Conservation (phyloP, 2,797 vertebrate genomes). For the Euphonia xanthogaster region DNA sequence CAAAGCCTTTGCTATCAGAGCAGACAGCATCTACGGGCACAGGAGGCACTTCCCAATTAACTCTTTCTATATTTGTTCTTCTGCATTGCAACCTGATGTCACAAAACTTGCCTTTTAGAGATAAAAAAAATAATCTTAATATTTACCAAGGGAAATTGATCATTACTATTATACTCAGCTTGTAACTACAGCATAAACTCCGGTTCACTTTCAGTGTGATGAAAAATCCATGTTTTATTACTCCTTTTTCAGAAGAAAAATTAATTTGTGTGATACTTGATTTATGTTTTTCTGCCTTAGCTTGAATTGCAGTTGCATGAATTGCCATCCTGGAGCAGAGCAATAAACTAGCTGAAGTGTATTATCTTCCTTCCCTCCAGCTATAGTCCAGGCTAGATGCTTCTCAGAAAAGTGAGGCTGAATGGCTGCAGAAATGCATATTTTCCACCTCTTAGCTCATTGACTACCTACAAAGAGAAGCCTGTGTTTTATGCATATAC, state of each 20-base stretch:
- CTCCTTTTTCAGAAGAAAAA: neutral
- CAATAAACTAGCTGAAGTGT: neutral
- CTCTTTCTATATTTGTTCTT: neutral
- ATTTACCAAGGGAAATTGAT: neutral
- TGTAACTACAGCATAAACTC: neutral
- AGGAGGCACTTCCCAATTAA: neutral
- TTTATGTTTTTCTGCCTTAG: neutral
- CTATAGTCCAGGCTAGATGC: neutral
- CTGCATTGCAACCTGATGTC: neutral
- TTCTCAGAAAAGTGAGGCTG: neutral
- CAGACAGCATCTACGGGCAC: neutral
- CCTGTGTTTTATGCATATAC: neutral
- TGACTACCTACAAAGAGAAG: neutral
- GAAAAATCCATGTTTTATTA: neutral
- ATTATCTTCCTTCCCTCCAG: neutral
- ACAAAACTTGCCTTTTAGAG: neutral
- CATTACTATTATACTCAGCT: neutral
- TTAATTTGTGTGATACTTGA: neutral
- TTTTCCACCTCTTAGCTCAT: neutral
- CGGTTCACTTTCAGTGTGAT: neutral
- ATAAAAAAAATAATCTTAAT: neutral
- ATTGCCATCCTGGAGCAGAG: neutral
- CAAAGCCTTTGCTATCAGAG: slow-evolving; percentile 20
- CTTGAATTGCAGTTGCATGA: neutral
- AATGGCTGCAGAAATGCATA: neutral